Evolutionary conservation across 2,113 vertebrate species (phyloP), one percentile per base, ranked within the genome.

Genomic region (Equus quagga): DNA sequence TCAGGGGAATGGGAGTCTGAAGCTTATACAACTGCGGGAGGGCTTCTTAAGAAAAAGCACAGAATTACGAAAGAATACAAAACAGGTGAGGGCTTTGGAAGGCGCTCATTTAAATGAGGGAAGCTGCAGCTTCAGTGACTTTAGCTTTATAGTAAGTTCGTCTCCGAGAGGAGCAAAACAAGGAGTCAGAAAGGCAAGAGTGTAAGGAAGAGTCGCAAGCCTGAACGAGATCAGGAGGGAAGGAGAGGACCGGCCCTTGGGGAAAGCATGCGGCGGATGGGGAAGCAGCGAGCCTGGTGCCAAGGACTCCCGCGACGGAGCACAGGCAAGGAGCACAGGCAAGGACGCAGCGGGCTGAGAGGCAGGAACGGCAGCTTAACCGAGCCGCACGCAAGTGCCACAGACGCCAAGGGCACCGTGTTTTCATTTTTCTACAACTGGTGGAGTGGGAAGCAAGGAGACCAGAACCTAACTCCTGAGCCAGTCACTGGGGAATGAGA

Each of bases 11-110:
- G 1, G 51, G 31, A 33, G 26, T 15, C 60, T 31, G 11, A 88
- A 76, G 86, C 5, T 76, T 64, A 62, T 19, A 46, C 31, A 65
- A 58, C 2, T 70, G 31, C 31, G 23, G 19, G 2, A 82, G 23
- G 67, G 7, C 23, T 31, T 12, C 60, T 91, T 70, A 79, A 49
- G 33, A 18, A 49, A 70, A 28, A 62, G 41, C n/a, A 54, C 0
- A 26, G 31, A 62, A 83, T 87, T 94, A 51, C 18, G 14, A 80
- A 81, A 90, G 36, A 80, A 75, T 17, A 92, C 26, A 86, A 79
- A 86, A 92, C 41, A 90, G n/a, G 51, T 51, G 0, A 80, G 18
- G 17, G 19, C 26, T 97, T 41, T 91, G 31, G 24, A 80, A 89
- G 56, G 28, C 49, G 17, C 28, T n/a, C 3, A 41, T 41, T 72